These are phyloP conservation scores for Erannis defoliaria DNA, from an alignment of 2,888 invertebrate species.

Conservation along the genomic window DNA sequence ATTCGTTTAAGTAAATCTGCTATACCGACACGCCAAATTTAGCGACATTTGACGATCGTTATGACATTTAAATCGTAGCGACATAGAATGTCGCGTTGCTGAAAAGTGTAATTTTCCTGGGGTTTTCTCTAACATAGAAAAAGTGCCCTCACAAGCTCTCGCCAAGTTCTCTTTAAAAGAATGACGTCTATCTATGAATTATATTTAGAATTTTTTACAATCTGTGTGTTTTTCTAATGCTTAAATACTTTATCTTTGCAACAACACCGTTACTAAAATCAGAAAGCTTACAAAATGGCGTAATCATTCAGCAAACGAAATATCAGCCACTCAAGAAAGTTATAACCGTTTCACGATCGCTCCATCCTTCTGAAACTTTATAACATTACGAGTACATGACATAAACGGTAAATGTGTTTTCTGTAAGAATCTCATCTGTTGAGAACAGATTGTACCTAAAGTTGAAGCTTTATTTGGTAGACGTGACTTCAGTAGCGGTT, in stretches of 20 bases:
- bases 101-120: too few relatives aligned
- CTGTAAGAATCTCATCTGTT: constrained; percentile 33
- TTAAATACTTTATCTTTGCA: background rate
- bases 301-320: constrained; percentile 25
- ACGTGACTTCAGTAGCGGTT: constrained; percentile 55
- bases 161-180: too few relatives aligned
- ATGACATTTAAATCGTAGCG: too few relatives aligned
- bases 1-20: too few relatives aligned
- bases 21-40: too few relatives aligned
- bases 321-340: constrained; percentile 31
- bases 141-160: too few relatives aligned
- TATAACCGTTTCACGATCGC: constrained; percentile 35
- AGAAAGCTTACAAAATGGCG: constrained; percentile 10
- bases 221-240: background rate
- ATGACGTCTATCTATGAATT: too few relatives aligned
- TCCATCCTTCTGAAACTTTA: constrained; percentile 35
- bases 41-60: too few relatives aligned
- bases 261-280: constrained; percentile 3
- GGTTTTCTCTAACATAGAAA: background rate
- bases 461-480: constrained; percentile 46
- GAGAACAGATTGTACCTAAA: constrained; percentile 39
- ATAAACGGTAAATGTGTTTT: constrained; percentile 36
- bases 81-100: too few relatives aligned
- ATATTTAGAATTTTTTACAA: background rate
- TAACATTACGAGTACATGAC: constrained; percentile 36